Evolutionary conservation across 2,113 vertebrate species (phyloP).

Genomic region (Rhynchomys soricoides): DNA sequence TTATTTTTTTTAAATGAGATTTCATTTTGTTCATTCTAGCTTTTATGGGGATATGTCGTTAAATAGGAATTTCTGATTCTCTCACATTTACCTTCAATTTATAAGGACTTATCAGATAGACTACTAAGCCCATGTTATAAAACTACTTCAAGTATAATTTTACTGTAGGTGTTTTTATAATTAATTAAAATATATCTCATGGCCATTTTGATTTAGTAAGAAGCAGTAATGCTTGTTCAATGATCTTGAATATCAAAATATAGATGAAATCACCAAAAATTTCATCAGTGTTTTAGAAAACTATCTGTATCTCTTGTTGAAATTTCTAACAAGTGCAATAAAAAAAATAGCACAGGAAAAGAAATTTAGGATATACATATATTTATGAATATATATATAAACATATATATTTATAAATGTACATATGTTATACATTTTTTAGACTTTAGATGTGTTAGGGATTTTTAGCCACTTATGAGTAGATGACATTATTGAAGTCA

Average conservation of each 20-base stretch:
- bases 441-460: background rate
- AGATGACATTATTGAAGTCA: background rate
- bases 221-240: background rate
- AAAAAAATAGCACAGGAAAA: background rate
- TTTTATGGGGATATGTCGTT: background rate
- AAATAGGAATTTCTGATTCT: background rate
- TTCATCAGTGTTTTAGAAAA: background rate
- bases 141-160: background rate
- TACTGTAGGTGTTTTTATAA: background rate
- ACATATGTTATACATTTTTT: background rate
- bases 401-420: too few species aligned
- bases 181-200: background rate
- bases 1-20: background rate
- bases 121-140: background rate
- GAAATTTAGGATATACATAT: too few species aligned
- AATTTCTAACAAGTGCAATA: background rate
- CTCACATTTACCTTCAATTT: background rate
- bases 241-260: background rate
- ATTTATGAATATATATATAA: too few species aligned
- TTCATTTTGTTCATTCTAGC: background rate
- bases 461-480: background rate
- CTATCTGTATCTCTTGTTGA: rapidly evolving
- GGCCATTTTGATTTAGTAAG: background rate
- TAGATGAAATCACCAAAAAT: background rate
- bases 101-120: background rate